Evolutionary conservation across 1,140 invertebrate genomes (phyloP), one percentile per base, ranked within the genome.

Genomic region (Calliopsis andreniformis): DNA sequence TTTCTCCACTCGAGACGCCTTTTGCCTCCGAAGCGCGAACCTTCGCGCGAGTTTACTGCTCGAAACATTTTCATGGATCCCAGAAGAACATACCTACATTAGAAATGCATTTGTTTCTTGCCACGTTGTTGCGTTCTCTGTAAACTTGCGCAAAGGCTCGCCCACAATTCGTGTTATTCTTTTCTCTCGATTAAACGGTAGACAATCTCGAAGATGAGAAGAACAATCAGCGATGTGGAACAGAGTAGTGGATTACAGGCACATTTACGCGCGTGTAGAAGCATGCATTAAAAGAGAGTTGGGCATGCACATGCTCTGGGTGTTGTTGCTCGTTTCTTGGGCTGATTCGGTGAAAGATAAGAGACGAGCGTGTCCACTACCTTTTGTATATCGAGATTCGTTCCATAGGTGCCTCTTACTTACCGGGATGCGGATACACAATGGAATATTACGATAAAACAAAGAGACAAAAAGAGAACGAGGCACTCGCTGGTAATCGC

Each of bases 1-100:
- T 70, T 67, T 43, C 45, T 45, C 68, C 49, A 78, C 39, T 64
- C 49, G 76, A 67, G 82, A 85, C 86, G 89, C 90, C 90, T 90
- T 90, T 91, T 90, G 89, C 89, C 89, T 91, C 87, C 80, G 78
- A 30, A 28, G 64, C 47, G 53, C 59, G 32, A 67, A 79, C 42
- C 18, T 28, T 63, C 7, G 62, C 51, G 62, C 47, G 20, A 58
- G 12, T 2, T 18, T 55, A 4, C 39, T 10, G 16, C 53, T 1
- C 30, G 30, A 35, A 20, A 35, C 0, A 16, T 45, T 32, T n/a
- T 43, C 14, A 7, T 32, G 8, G 8, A 28, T 47, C 25, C 16
- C n/a, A n/a, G n/a, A n/a, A n/a, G n/a, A n/a, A n/a, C n/a, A n/a
- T n/a, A n/a, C n/a, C n/a, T n/a, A n/a, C n/a, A n/a, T n/a, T n/a